A percentile compares a stretch with the other conserved stretches of the same genome.
Evolutionary conservation across 2,113 vertebrate genomes (phyloP).

Genomic region (Anarrhichthys ocellatus): DNA sequence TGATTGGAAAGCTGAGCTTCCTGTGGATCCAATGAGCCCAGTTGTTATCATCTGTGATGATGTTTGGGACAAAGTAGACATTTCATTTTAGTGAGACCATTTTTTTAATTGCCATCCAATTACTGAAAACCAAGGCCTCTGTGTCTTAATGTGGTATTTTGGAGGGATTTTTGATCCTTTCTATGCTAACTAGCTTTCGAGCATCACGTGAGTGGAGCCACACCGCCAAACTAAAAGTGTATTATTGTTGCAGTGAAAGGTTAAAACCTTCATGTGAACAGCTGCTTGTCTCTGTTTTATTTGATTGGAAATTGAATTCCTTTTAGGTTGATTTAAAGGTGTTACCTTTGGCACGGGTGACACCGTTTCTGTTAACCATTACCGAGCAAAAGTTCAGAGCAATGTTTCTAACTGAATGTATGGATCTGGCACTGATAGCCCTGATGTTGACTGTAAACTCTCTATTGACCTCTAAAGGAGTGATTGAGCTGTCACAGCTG

Average conservation of each 20-base stretch:
- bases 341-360: neutral
- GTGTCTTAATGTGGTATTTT: neutral
- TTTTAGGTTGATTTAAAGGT: neutral
- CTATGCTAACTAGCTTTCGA: too few species aligned
- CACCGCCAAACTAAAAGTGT: neutral
- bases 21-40: neutral
- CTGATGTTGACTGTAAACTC: neutral
- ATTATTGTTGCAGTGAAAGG: neutral
- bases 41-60: neutral
- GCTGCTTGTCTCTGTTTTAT: neutral
- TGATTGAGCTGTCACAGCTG: neutral
- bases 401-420: neutral
- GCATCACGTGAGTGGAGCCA: neutral
- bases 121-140: neutral
- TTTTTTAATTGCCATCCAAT: neutral
- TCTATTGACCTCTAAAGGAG: neutral
- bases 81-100: neutral
- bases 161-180: neutral
- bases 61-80: neutral
- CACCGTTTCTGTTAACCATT: neutral
- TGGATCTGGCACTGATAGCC: neutral
- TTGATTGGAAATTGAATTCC: neutral
- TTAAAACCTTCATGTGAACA: neutral
- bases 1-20: neutral
- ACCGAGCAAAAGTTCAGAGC: neutral